Percentiles rank a stretch among this genome's conserved stretches.
Conservation (phyloP, 2,797 vertebrate species). For the Argyrosomus regius region DNA sequence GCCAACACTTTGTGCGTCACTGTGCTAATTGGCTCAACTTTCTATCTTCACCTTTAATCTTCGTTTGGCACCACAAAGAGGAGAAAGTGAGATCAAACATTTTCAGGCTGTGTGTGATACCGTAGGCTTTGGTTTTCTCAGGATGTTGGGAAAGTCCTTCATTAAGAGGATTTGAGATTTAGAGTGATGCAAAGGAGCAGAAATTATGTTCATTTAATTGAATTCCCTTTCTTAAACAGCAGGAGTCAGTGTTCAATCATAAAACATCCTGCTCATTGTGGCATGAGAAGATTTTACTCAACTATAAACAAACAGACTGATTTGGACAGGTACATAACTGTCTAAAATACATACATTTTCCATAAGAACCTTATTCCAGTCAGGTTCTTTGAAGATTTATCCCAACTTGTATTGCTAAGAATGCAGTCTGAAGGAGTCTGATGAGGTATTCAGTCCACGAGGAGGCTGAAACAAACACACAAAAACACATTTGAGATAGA, state of each 20-base stretch:
- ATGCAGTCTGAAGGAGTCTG: neutral
- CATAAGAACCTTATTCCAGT: neutral
- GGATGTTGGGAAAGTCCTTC: neutral
- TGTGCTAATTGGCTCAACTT: slow-evolving; percentile 66
- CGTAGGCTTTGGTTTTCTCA: neutral
- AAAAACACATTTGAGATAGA: neutral
- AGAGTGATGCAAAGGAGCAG: neutral
- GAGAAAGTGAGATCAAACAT: slow-evolving; percentile 9
- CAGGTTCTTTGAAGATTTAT: neutral
- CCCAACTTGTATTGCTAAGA: neutral
- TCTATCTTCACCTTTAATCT: slow-evolving; percentile 53
- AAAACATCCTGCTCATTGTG: neutral
- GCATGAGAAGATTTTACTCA: neutral
- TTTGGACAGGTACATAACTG: neutral
- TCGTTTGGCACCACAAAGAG: neutral
- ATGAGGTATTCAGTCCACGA: neutral
- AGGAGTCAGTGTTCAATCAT: slow-evolving; percentile 65
- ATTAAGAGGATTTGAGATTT: neutral
- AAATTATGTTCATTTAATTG: neutral
- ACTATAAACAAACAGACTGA: neutral
- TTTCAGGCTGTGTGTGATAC: neutral
- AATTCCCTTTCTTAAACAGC: slow-evolving; percentile 46
- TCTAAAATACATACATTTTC: neutral
- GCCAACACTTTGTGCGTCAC: slow-evolving; percentile 33
- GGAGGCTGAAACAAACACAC: neutral